A percentile compares a stretch with the other conserved stretches of the same genome.
Evolutionary conservation across 30 jellyfish, hydroid and myxozoan species (phyloP).

Genomic region (Haliclystus octoradiatus): DNA sequence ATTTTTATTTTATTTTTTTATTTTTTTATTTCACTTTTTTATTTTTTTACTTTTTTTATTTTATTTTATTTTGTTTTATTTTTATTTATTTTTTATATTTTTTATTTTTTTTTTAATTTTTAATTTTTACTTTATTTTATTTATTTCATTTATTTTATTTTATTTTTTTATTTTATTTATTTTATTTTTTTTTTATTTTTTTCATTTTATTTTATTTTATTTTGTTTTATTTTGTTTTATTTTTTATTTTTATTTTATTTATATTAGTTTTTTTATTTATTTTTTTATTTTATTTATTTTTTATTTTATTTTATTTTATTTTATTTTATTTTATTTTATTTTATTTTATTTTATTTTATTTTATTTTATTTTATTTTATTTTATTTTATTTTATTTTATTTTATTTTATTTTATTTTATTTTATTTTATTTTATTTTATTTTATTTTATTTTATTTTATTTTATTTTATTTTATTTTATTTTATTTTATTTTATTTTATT

Average conservation of each 20-base stretch:
- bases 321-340: background rate
- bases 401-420: background rate
- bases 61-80: too few species aligned
- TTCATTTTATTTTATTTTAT: too few species aligned
- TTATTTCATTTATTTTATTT: background rate
- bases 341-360: background rate
- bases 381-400: background rate
- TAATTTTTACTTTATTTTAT: background rate
- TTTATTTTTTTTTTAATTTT: too few species aligned
- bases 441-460: too few species aligned
- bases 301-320: background rate
- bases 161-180: background rate
- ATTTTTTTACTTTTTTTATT: background rate
- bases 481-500: too few species aligned
- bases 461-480: too few species aligned
- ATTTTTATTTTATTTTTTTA: background rate
- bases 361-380: background rate
- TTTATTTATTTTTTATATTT: too few species aligned
- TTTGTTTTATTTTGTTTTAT: too few species aligned
- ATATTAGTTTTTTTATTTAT: background rate
- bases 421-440: too few species aligned
- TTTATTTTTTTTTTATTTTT: background rate
- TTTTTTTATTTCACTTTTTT: background rate
- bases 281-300: background rate
- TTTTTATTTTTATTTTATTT: background rate